Evolutionary conservation across 2,113 vertebrate species (phyloP).

Genomic region (Salminus brasiliensis): DNA sequence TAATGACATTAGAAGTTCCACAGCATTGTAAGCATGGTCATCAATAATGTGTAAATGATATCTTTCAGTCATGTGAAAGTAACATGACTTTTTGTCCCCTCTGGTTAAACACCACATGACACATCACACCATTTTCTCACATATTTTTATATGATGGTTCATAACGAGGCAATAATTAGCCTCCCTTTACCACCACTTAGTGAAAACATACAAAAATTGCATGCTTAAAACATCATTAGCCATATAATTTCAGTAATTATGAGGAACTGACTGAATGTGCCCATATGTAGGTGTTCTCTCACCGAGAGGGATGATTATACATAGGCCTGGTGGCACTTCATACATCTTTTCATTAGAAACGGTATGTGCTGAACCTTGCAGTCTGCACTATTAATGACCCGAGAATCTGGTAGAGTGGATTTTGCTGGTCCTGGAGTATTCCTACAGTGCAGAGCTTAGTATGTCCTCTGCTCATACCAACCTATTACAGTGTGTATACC

Average conservation of each 20-base stretch:
- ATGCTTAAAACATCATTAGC: constrained; percentile 2
- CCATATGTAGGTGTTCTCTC: neutral
- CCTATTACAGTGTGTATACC: neutral
- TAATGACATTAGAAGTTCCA: no score
- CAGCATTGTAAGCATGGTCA: no score
- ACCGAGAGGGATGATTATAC: neutral
- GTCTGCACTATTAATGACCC: neutral
- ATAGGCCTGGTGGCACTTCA: neutral
- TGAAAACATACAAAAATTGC: constrained; percentile 6
- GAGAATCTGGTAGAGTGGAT: neutral
- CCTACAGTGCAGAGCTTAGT: neutral
- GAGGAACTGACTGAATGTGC: neutral
- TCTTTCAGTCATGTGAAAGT: neutral
- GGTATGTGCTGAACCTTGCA: neutral
- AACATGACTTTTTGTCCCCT: neutral
- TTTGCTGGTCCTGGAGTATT: neutral
- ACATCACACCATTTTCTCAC: neutral
- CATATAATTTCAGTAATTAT: constrained; percentile 14
- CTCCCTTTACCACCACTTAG: constrained; percentile 11
- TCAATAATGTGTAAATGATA: neutral
- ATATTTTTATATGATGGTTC: neutral
- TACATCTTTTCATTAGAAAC: neutral
- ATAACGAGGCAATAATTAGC: neutral
- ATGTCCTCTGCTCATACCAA: neutral
- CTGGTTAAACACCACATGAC: neutral